Base-by-base conservation (phyloP, 2,797 vertebrate species). In the Rhincodon typus region DNA sequence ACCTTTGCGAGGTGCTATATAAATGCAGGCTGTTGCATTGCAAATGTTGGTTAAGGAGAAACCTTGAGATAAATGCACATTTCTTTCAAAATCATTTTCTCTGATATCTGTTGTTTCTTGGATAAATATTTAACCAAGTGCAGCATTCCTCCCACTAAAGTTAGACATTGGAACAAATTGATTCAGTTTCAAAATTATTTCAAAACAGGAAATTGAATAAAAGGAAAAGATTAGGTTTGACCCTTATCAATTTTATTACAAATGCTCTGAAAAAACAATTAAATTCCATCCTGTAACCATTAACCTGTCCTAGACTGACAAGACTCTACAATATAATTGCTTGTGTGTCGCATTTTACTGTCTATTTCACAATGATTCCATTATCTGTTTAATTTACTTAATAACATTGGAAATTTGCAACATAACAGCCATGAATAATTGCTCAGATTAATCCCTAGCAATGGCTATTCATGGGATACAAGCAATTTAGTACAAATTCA, bases 131-230 rank as follows among this genome's bases (percentile, higher is more conserved):
- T 62, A n/a, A n/a, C 30, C 17, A 38, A 72, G 27, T 1, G 6
- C 4, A 50, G 21, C 5, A 10, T 69, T 69, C 4, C 90, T 77
- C 27, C 27, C 46, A 6, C 5, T 95, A 30, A 95, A 95, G 12
- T 95, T 50, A 57, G 17, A 17, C 50, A n/a, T 66, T n/a, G 12
- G 88, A 50, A 94, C 34, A 70, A 94, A 57, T 50, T 74, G 13
- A 46, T 46, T 72, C 30, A 27, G 30, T 95, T 95, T 46, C 94
- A 95, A 95, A 57, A 95, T 95, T 19, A 15, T 13, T 53, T 34
- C 94, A 95, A 77, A 46, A 95, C 70, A 77, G 94, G 94, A 95
- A 95, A 95, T 95, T 95, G 70, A 77, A 95, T 95, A 30, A 95
- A 95, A 46, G 2, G 21, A 15, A 50, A 13, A 70, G 67, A 72